Evolutionary conservation across 2,888 invertebrate species (phyloP).

Genomic region (Harmothoe impar): DNA sequence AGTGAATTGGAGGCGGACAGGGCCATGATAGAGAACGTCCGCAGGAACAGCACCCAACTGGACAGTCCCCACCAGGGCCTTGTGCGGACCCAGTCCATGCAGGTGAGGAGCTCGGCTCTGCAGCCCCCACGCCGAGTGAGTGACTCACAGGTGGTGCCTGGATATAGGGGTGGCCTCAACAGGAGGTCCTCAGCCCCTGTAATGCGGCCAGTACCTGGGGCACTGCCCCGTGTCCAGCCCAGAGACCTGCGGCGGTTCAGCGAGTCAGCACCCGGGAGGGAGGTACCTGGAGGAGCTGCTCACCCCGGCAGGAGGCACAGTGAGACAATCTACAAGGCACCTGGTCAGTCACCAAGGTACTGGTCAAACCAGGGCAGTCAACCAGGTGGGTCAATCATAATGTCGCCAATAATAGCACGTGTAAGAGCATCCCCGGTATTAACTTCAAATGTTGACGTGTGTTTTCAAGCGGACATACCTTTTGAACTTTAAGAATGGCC

Average conservation of each 20-base stretch:
- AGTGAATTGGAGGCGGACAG: slow-evolving; percentile 9
- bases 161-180: neutral
- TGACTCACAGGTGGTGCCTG: neutral
- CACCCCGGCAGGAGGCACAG: neutral
- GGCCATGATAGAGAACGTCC: neutral
- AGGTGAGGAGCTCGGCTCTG: neutral
- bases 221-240: neutral
- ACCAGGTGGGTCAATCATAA: neutral
- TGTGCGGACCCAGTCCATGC: neutral
- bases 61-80: neutral
- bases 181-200: slow-evolving; percentile 1
- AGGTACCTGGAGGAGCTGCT: neutral
- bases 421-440: no score
- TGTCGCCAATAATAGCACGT: no score
- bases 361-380: neutral
- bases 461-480: no score
- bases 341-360: neutral
- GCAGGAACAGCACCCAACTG: neutral
- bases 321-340: neutral
- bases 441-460: no score
- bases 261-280: neutral
- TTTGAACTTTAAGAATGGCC: no score
- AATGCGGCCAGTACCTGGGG: neutral
- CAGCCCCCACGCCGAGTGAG: neutral
- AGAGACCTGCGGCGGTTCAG: neutral